phyloP scores from a whole-genome alignment of 2,797 vertebrate genomes.

The Gila robusta region DNA sequence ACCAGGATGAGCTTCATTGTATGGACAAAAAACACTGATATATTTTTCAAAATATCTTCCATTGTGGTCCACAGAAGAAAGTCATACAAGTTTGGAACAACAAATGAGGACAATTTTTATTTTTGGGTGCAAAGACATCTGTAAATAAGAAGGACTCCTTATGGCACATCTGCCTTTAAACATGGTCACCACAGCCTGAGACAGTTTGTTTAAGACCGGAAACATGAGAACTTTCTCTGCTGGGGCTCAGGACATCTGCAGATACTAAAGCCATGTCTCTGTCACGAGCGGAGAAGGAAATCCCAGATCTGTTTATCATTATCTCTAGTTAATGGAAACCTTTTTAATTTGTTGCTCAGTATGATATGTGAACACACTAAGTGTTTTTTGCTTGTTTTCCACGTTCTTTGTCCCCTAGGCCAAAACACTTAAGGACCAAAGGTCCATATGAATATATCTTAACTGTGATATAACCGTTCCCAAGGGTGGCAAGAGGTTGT shows the following conservation, averaged over 20 bases:
- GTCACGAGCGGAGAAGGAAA: conserved; percentile 58
- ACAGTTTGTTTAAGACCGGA: conserved; percentile 58
- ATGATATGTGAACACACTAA: conserved; percentile 46
- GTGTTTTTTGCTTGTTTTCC: conserved; percentile 46
- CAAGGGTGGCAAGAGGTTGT: conserved; percentile 35
- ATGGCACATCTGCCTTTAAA: conserved; percentile 57
- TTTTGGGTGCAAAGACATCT: not conserved
- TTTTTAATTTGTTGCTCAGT: conserved; percentile 45
- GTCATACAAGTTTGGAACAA: not conserved
- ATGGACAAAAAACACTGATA: not conserved
- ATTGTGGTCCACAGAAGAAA: not conserved
- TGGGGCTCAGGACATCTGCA: conserved; percentile 55
- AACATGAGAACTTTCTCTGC: conserved; percentile 54
- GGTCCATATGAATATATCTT: conserved; percentile 40
- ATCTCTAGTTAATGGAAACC: conserved; percentile 54
- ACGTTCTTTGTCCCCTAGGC: conserved; percentile 29
- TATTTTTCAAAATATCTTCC: not conserved
- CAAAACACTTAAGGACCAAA: conserved; percentile 34
- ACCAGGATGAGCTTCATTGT: not conserved
- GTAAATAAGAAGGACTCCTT: conserved; percentile 52
- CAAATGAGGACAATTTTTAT: not conserved
- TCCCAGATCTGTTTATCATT: conserved; percentile 63
- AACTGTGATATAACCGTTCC: conserved; percentile 23
- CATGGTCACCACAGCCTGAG: conserved; percentile 40
- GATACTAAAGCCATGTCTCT: conserved; percentile 53